Base-by-base conservation (phyloP, 2,888 invertebrate genomes). In the Baccha elongata region DNA sequence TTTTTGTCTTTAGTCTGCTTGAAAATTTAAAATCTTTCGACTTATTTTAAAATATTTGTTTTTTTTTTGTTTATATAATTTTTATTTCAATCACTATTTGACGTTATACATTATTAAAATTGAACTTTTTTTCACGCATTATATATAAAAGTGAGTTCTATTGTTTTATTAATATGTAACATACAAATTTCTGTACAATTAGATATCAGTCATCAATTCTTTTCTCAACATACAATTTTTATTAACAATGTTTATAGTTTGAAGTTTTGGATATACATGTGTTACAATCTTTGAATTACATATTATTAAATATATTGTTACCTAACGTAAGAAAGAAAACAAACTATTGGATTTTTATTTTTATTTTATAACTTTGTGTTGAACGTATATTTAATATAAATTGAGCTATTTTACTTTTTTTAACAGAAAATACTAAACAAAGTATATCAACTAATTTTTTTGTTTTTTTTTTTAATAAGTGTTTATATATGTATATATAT, bases 1-100 rank as follows among this genome's bases (percentile, higher is more conserved):
- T 60, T 62, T 62, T 68, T 79, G 78, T 79, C 78, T 79, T 79
- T 72, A 79, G 67, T 79, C 67, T 79, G 72, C 72, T 79, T 79
- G 48, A 67, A 68, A 78, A 53, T 60, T 64, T 67, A 60, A 48
- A 52, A 52, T 60, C 46, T 50, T 50, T 46, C 60, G 52, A 79
- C 72, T 52, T 26, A 55, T 60, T 19, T 35, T 10, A 5, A 29
- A 29, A 32, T 62, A 42, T 42, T 15, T 15, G 8, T 48, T 17
- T 17, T 65, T 44, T 6, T 53, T 37, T 62, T 6, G 17, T 62
- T 50, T 52, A n/a, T n/a, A n/a, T 21, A 6, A 37, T 65, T 55
- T 65, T 19, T 26, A 40, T 60, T 11, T 74, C 32, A 68, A 44
- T 52, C 67, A 44, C 67, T 75, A 62, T 26, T 73, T 73, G 64